Conservation (phyloP, 2,888 invertebrate genomes). For the Acanthosepion pharaonis region DNA sequence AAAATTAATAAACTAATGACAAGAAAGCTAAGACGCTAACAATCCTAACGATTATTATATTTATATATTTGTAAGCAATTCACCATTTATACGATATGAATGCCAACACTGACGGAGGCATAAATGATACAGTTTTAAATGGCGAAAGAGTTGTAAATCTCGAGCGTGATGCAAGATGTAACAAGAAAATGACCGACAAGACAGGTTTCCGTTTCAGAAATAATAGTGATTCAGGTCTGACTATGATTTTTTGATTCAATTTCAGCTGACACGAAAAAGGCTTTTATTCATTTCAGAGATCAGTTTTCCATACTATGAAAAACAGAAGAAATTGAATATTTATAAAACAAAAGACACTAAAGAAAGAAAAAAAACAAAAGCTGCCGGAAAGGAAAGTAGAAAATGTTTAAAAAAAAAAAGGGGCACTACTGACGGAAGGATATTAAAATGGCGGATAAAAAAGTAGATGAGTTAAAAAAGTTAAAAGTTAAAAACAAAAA, state of each 20-base stretch:
- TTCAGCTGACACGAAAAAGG: neutral
- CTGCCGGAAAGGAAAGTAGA: neutral
- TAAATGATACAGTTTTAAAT: neutral
- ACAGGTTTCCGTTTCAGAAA: neutral
- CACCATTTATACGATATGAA: neutral
- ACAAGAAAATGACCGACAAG: neutral
- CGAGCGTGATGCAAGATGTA: neutral
- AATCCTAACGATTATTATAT: no score
- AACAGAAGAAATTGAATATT: no score
- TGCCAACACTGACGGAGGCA: neutral
- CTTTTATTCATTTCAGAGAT: neutral
- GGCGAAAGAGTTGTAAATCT: neutral
- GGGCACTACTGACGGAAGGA: no score
- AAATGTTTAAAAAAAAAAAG: neutral
- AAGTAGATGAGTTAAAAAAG: no score
- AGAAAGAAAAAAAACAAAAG: neutral
- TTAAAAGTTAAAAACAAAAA: no score
- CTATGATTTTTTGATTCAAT: neutral
- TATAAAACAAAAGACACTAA: neutral
- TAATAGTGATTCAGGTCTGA: neutral
- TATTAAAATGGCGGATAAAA: no score
- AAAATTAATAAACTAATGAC: no score
- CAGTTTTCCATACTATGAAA: neutral
- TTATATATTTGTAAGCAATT: no score
- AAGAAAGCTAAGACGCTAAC: no score